These are phyloP conservation scores for Osmerus eperlanus DNA, from an alignment of 2,113 vertebrate species.

Conservation along the genomic window DNA sequence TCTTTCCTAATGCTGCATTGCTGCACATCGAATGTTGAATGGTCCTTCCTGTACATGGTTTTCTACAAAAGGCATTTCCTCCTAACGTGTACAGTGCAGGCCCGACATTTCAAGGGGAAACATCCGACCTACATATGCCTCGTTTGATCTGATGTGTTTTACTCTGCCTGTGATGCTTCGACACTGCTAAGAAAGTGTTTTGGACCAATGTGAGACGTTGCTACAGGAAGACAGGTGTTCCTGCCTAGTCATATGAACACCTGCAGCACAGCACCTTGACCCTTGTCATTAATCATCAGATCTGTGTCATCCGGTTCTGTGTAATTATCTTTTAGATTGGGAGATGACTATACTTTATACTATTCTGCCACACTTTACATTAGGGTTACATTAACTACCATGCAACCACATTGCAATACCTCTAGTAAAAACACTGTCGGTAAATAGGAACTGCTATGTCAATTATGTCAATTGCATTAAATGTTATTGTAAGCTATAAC, in stretches of 20 bases:
- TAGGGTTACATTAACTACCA: too few relatives aligned
- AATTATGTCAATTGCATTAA: too few relatives aligned
- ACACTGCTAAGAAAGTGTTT: conserved; percentile 54
- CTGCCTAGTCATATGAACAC: neutral
- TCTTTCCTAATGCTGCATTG: neutral
- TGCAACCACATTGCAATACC: too few relatives aligned
- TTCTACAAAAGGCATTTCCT: conserved; percentile 40
- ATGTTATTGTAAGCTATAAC: too few relatives aligned
- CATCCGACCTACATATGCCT: conserved; percentile 55
- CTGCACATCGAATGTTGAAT: neutral
- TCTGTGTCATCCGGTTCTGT: too few relatives aligned
- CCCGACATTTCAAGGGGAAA: conserved; percentile 39
- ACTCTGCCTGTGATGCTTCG: conserved; percentile 53
- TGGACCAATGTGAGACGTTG: conserved; percentile 51
- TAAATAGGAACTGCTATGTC: too few relatives aligned
- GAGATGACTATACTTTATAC: too few relatives aligned
- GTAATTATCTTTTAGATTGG: too few relatives aligned
- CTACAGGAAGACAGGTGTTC: conserved; percentile 49
- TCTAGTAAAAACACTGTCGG: too few relatives aligned
- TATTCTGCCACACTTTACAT: too few relatives aligned
- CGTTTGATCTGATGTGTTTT: conserved; percentile 62
- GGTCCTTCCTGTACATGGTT: neutral
- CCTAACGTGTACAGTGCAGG: conserved; percentile 20
- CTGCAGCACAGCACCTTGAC: too few relatives aligned
- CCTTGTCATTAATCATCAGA: too few relatives aligned